A percentile compares a stretch with the other conserved stretches of the same genome.
Evolutionary conservation across 30 jellyfish, hydroid and myxozoan species (phyloP).

Genomic region (Rhopilema esculentum): DNA sequence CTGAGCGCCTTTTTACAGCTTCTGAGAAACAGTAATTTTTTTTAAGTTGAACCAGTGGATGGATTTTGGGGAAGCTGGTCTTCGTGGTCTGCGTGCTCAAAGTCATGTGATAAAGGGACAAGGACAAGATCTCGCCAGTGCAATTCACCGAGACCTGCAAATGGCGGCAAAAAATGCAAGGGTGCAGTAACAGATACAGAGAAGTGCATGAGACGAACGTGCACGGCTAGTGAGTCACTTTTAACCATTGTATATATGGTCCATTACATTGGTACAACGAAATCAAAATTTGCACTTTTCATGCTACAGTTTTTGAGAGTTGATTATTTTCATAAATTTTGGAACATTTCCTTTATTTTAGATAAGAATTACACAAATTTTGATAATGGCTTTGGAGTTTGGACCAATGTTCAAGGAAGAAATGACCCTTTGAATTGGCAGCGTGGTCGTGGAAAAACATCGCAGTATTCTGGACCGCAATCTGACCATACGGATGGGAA

Average conservation of each 20-base stretch:
- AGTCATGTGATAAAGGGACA: conserved; percentile 54
- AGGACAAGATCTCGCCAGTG: conserved; percentile 38
- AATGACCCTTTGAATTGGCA: conserved; percentile 56
- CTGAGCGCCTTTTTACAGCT: neutral
- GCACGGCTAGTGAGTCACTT: conserved; percentile 19
- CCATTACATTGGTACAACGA: too few relatives aligned
- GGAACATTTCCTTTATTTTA: neutral
- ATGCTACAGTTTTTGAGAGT: too few relatives aligned
- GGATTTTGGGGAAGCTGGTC: conserved; percentile 71
- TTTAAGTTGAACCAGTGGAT: conserved; percentile 51
- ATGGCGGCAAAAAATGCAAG: conserved; percentile 45
- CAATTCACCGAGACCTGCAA: conserved; percentile 52
- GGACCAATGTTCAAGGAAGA: conserved; percentile 31
- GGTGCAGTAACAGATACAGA: conserved; percentile 56
- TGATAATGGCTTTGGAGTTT: conserved; percentile 60
- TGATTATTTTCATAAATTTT: too few relatives aligned
- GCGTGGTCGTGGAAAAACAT: conserved; percentile 54
- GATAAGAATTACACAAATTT: conserved; percentile 37
- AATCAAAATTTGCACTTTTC: too few relatives aligned
- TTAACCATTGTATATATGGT: too few relatives aligned
- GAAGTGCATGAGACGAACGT: conserved; percentile 25
- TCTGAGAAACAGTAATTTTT: neutral
- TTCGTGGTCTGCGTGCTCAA: conserved; percentile 57
- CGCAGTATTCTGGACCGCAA: conserved; percentile 32
- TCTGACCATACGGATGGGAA: conserved; percentile 62